A percentile compares a stretch with the other conserved stretches of the same genome.
Evolutionary conservation across 1,140 invertebrate genomes (phyloP).

Genomic region (Eriocheir sinensis): DNA sequence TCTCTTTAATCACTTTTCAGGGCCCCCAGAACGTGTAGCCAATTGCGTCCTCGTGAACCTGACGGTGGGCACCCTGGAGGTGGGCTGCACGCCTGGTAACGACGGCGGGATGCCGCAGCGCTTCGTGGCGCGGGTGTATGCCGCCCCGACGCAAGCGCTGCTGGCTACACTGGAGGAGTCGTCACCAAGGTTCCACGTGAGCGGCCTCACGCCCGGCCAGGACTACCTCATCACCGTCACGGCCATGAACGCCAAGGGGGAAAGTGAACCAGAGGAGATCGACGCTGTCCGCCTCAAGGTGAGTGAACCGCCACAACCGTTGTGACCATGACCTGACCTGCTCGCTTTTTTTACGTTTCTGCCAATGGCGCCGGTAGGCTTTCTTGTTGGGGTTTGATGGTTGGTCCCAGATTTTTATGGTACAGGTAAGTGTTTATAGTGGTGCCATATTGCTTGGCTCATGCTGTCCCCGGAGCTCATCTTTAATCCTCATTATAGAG

Average conservation of each 20-base stretch:
- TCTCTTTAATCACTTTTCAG: conserved; percentile 44
- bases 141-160: conserved; percentile 71
- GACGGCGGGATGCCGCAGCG: conserved; percentile 72
- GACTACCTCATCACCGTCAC: conserved; percentile 98
- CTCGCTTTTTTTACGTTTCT: too few species aligned
- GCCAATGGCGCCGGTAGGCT: too few species aligned
- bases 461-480: too few species aligned
- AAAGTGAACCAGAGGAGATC: conserved; percentile 95
- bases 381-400: too few species aligned
- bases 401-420: too few species aligned
- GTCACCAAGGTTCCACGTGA: conserved; percentile 87
- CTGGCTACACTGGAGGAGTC: conserved; percentile 57
- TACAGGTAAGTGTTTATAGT: too few species aligned
- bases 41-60: conserved; percentile 77
- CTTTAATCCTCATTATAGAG: too few species aligned
- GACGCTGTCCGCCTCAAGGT: conserved; percentile 85
- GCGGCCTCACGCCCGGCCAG: conserved; percentile 92
- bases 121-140: conserved; percentile 76
- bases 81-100: conserved; percentile 70
- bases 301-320: background rate
- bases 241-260: conserved; percentile 97
- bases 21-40: conserved; percentile 73
- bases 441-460: too few species aligned
- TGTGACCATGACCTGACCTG: too few species aligned
- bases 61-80: conserved; percentile 72